phyloP scores from a whole-genome alignment of 2,888 invertebrate genomes.

The Chamaedrilus cognettii region DNA sequence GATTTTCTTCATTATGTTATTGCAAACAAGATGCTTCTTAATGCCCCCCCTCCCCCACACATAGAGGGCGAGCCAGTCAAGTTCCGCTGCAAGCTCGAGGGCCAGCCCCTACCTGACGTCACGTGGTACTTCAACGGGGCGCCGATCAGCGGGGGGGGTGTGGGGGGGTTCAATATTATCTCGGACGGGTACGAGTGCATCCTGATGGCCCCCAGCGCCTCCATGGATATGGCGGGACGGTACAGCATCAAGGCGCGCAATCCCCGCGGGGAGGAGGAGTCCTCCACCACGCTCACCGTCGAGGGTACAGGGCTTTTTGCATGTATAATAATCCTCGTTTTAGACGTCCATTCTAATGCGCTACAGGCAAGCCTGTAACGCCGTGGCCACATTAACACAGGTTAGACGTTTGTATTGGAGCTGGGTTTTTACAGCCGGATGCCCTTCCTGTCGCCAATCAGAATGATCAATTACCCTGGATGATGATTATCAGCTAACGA shows the following conservation, averaged over 20 bases:
- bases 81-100: slow-evolving; percentile 76
- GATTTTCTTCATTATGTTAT: too few relatives aligned
- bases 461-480: too few relatives aligned
- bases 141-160: slow-evolving; percentile 12
- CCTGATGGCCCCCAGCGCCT: slow-evolving; percentile 78
- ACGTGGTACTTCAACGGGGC: slow-evolving; percentile 69
- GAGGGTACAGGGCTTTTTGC: too few relatives aligned
- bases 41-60: too few relatives aligned
- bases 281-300: slow-evolving; percentile 72
- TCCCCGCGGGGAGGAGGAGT: slow-evolving; percentile 81
- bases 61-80: slow-evolving; percentile 48
- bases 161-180: slow-evolving; percentile 19
- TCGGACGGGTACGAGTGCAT: slow-evolving; percentile 42
- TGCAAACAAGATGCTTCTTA: neutral
- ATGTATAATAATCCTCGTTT: too few relatives aligned
- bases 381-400: too few relatives aligned
- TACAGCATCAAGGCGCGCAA: slow-evolving; percentile 95
- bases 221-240: slow-evolving; percentile 76
- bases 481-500: too few relatives aligned
- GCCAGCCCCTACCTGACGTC: slow-evolving; percentile 70
- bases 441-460: too few relatives aligned
- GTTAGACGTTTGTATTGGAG: too few relatives aligned
- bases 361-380: too few relatives aligned
- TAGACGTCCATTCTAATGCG: too few relatives aligned
- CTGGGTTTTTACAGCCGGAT: too few relatives aligned